Percentiles rank a stretch among this genome's conserved stretches.
phyloP scores from a whole-genome alignment of 1,140 invertebrate genomes.

The Drosophila mayri region DNA sequence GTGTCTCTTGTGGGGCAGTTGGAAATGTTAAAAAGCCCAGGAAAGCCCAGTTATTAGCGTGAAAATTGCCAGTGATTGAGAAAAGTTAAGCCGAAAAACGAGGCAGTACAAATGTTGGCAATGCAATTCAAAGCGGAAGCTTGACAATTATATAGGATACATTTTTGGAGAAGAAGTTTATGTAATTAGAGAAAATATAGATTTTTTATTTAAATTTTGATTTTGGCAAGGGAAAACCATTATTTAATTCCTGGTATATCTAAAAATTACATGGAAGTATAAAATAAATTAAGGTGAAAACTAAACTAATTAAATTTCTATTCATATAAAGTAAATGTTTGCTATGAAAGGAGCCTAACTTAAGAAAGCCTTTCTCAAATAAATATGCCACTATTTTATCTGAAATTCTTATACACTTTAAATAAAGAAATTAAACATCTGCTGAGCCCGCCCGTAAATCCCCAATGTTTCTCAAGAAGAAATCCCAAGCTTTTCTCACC shows the following conservation, averaged over 20 bases:
- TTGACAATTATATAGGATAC: not conserved
- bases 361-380: not conserved
- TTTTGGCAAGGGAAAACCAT: not conserved
- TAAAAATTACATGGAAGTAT: not conserved
- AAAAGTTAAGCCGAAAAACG: slow-evolving; percentile 19
- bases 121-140: slow-evolving; percentile 1
- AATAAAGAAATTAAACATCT: not conserved
- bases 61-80: slow-evolving; percentile 61
- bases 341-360: not conserved
- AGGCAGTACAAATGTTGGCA: slow-evolving; percentile 23
- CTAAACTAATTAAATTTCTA: too few relatives aligned
- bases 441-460: not conserved
- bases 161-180: not conserved
- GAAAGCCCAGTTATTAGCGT: slow-evolving; percentile 65
- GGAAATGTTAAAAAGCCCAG: slow-evolving; percentile 61
- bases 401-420: not conserved
- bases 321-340: not conserved
- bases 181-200: not conserved
- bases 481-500: slow-evolving; percentile 16
- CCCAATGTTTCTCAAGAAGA: slow-evolving; percentile 12
- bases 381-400: too few relatives aligned
- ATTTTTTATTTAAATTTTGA: not conserved
- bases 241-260: too few relatives aligned
- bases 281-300: not conserved
- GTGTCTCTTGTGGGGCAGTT: slow-evolving; percentile 24